These are phyloP conservation scores for Hirudo medicinalis DNA, from an alignment of 1,140 invertebrate species.

Conservation along the genomic window DNA sequence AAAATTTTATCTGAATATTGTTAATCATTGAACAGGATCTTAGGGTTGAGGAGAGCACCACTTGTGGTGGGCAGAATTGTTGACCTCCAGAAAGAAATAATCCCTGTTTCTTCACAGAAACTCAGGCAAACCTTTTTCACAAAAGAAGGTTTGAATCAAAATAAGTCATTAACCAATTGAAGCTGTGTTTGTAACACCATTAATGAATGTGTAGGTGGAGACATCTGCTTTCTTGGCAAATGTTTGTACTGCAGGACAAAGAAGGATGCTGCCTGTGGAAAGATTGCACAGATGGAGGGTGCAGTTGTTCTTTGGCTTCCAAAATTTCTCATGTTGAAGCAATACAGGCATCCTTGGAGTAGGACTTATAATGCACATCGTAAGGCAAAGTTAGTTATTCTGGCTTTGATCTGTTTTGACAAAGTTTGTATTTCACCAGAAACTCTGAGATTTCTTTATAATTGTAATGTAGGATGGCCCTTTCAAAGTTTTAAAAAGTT, in stretches of 20 bases:
- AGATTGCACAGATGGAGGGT: slow-evolving; percentile 57
- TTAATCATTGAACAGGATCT: slow-evolving; percentile 41
- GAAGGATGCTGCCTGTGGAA: slow-evolving; percentile 65
- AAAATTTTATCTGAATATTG: background rate
- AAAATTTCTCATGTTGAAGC: slow-evolving; percentile 47
- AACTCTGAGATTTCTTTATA: too few species aligned
- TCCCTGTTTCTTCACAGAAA: slow-evolving; percentile 48
- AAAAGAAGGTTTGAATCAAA: slow-evolving; percentile 24
- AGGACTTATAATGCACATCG: slow-evolving; percentile 66
- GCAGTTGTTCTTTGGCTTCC: slow-evolving; percentile 71
- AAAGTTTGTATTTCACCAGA: too few species aligned
- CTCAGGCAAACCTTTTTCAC: slow-evolving; percentile 38
- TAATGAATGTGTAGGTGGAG: slow-evolving; percentile 26
- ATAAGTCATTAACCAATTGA: background rate
- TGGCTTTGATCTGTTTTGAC: too few species aligned
- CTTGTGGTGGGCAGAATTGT: slow-evolving; percentile 63
- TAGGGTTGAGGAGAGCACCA: slow-evolving; percentile 64
- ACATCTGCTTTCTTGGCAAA: slow-evolving; percentile 67
- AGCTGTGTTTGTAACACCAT: background rate
- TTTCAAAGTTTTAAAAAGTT: too few species aligned
- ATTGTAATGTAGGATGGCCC: too few species aligned
- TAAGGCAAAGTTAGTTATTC: slow-evolving; percentile 46
- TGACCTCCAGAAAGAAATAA: slow-evolving; percentile 58
- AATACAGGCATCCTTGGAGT: slow-evolving; percentile 70
- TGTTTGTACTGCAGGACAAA: slow-evolving; percentile 68